phyloP scores from a whole-genome alignment of 2,888 invertebrate genomes.

The Thecophora atra region DNA sequence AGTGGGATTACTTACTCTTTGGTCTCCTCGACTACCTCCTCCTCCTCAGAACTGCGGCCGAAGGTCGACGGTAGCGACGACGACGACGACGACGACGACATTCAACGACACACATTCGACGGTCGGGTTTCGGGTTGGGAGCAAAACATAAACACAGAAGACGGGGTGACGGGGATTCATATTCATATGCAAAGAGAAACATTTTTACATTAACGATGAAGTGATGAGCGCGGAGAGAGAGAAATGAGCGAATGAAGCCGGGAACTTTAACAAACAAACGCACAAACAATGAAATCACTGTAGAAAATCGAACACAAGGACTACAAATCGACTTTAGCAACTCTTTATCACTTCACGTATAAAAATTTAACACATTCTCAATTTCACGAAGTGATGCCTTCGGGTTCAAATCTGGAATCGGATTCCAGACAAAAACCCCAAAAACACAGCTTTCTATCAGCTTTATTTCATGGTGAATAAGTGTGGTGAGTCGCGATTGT shows the following conservation, averaged over 20 bases:
- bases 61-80: slow-evolving; percentile 9
- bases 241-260: neutral
- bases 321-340: no score
- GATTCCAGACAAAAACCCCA: no score
- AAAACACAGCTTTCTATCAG: no score
- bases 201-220: slow-evolving; percentile 40
- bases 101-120: slow-evolving; percentile 13
- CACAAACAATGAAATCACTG: no score
- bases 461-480: no score
- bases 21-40: slow-evolving; percentile 66
- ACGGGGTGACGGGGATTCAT: slow-evolving; percentile 40
- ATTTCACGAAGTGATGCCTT: no score
- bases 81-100: slow-evolving; percentile 24
- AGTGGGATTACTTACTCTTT: slow-evolving; percentile 61
- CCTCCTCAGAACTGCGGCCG: slow-evolving; percentile 64
- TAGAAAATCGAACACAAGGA: no score
- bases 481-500: neutral
- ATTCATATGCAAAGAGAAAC: slow-evolving; percentile 48
- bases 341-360: no score
- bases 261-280: no score
- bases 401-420: no score
- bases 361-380: no score
- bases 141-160: slow-evolving; percentile 38
- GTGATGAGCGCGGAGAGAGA: neutral
- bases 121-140: slow-evolving; percentile 4